Conservation (phyloP, 2,888 invertebrate genomes). For the Euzetes globulus region DNA sequence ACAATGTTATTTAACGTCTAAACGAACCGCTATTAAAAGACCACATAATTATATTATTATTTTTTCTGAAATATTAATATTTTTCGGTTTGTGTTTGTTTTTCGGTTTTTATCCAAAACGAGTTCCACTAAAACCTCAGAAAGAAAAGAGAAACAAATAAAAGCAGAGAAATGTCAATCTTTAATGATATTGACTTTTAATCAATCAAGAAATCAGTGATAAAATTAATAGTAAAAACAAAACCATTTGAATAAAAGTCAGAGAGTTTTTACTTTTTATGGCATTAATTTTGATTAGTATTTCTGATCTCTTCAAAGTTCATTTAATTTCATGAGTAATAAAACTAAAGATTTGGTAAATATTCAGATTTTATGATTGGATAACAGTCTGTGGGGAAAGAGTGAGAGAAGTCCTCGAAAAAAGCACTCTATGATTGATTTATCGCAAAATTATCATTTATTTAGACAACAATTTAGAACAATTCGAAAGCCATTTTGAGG, state of each 20-base stretch:
- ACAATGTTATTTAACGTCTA: no score
- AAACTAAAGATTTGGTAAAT: not conserved
- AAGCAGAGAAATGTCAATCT: not conserved
- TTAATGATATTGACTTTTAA: constrained; percentile 17
- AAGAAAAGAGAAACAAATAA: not conserved
- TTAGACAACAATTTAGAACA: not conserved
- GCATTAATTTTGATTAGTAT: not conserved
- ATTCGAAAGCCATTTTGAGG: no score
- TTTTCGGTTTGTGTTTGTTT: not conserved
- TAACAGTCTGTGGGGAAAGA: no score
- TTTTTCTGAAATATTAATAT: not conserved
- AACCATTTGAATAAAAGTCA: not conserved
- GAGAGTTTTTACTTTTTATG: not conserved
- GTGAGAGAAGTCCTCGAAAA: not conserved
- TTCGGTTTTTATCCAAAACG: not conserved
- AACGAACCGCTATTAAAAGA: no score
- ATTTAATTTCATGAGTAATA: not conserved
- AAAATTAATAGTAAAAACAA: not conserved
- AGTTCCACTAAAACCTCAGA: not conserved
- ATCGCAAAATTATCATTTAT: not conserved
- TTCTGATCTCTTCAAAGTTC: not conserved
- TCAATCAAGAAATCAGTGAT: constrained; percentile 10
- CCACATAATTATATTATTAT: not conserved
- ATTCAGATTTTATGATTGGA: no score
- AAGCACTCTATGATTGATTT: not conserved